Evolutionary conservation across 2,113 vertebrate species (phyloP).

Genomic region (Varanus salvator): DNA sequence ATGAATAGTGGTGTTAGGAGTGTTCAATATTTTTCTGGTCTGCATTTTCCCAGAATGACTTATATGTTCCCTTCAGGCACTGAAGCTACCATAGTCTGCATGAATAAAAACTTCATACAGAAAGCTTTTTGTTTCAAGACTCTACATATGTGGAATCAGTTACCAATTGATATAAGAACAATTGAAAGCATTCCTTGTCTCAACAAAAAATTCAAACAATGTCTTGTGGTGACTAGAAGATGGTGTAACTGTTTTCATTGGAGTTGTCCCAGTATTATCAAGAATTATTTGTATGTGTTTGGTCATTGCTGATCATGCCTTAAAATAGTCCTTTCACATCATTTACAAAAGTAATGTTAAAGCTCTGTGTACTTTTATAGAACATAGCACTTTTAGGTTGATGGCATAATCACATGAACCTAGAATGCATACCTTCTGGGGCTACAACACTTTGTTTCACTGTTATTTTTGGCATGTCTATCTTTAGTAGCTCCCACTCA

Average conservation of each 20-base stretch:
- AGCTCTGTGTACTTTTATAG: slow-evolving; percentile 57
- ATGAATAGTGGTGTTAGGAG: slow-evolving; percentile 29
- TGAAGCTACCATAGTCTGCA: slow-evolving; percentile 54
- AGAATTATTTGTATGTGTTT: slow-evolving; percentile 76
- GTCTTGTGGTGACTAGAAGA: slow-evolving; percentile 76
- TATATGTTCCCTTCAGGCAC: slow-evolving; percentile 58
- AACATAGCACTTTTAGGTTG: slow-evolving; percentile 73
- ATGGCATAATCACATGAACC: slow-evolving; percentile 72
- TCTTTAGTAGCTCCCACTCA: neutral
- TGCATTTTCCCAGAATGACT: slow-evolving; percentile 58
- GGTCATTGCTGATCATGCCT: slow-evolving; percentile 75
- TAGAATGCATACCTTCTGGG: neutral
- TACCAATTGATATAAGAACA: slow-evolving; percentile 73
- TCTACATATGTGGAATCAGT: slow-evolving; percentile 79
- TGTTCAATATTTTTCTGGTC: slow-evolving; percentile 45
- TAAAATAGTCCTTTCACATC: slow-evolving; percentile 73
- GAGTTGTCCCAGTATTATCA: slow-evolving; percentile 78
- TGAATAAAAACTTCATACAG: slow-evolving; percentile 74
- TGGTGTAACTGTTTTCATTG: slow-evolving; percentile 78
- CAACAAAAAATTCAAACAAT: slow-evolving; percentile 79
- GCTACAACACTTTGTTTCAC: neutral
- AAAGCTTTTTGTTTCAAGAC: slow-evolving; percentile 76
- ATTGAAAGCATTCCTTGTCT: slow-evolving; percentile 76
- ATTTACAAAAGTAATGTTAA: slow-evolving; percentile 69
- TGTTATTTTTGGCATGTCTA: neutral